These are phyloP conservation scores for Sylvia borin DNA, from an alignment of 2,797 vertebrate genomes.

Conservation along the genomic window DNA sequence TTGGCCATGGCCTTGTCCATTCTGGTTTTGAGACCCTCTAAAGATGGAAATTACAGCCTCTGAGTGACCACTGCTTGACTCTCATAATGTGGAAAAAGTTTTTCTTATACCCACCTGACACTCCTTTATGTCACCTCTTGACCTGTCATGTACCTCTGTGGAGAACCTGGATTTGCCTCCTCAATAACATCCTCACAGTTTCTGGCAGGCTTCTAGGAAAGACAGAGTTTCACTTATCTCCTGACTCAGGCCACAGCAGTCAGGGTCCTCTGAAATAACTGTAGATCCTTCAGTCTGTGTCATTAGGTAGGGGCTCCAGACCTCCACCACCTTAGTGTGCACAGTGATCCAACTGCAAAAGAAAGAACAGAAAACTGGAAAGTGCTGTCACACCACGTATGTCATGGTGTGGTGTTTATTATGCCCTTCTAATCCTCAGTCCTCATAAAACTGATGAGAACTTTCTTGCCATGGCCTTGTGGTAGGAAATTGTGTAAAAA, in stretches of 20 bases:
- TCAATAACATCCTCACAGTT: background rate
- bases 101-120: background rate
- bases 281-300: background rate
- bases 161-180: background rate
- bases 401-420: background rate
- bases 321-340: background rate
- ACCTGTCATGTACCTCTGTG: background rate
- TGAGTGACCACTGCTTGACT: background rate
- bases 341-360: background rate
- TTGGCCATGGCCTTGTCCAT: background rate
- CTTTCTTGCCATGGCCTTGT: background rate
- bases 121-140: background rate
- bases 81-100: background rate
- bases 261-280: background rate
- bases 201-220: background rate
- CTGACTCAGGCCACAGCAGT: background rate
- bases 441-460: background rate
- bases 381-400: background rate
- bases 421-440: background rate
- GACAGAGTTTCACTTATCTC: background rate
- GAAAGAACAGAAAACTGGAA: background rate
- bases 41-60: background rate
- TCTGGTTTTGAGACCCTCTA: background rate
- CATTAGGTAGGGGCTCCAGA: background rate
- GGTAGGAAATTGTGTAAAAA: conserved; percentile 13